These are phyloP conservation scores for Stenolophus ochropezus DNA, from an alignment of 2,888 invertebrate species.

Conservation along the genomic window DNA sequence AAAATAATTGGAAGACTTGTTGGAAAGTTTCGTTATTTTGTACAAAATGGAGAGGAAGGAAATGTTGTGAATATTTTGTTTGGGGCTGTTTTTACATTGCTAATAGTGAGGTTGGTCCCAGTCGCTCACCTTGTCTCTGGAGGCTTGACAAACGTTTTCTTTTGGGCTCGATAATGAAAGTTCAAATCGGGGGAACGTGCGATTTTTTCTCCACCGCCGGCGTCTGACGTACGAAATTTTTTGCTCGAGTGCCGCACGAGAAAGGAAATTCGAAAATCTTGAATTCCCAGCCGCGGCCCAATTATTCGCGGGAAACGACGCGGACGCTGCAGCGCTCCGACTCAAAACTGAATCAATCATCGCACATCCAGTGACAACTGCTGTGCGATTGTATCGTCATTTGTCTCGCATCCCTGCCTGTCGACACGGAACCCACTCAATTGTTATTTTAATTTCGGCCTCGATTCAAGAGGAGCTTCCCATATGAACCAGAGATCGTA, in stretches of 20 bases:
- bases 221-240: constrained; percentile 38
- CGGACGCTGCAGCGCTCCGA: not conserved
- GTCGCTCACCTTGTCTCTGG: not conserved
- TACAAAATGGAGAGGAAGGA: not conserved
- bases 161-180: constrained; percentile 41
- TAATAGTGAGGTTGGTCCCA: constrained; percentile 2
- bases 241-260: constrained; percentile 8
- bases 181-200: constrained; percentile 27
- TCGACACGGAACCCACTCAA: not conserved
- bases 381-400: constrained; percentile 55
- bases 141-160: constrained; percentile 9
- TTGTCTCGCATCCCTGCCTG: constrained; percentile 39
- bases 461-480: not conserved
- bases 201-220: constrained; percentile 29
- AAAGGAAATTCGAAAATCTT: constrained; percentile 48
- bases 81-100: not conserved
- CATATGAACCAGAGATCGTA: not conserved
- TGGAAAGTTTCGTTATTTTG: not conserved
- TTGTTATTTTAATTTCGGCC: constrained; percentile 23
- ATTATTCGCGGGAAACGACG: constrained; percentile 53
- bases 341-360: constrained; percentile 58
- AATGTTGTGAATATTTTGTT: not conserved
- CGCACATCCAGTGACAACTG: constrained; percentile 48
- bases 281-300: constrained; percentile 51
- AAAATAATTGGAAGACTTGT: not conserved